A percentile compares a stretch with the other conserved stretches of the same genome.
Evolutionary conservation across 2,797 vertebrate genomes (phyloP).

Genomic region (Tapera naevia): DNA sequence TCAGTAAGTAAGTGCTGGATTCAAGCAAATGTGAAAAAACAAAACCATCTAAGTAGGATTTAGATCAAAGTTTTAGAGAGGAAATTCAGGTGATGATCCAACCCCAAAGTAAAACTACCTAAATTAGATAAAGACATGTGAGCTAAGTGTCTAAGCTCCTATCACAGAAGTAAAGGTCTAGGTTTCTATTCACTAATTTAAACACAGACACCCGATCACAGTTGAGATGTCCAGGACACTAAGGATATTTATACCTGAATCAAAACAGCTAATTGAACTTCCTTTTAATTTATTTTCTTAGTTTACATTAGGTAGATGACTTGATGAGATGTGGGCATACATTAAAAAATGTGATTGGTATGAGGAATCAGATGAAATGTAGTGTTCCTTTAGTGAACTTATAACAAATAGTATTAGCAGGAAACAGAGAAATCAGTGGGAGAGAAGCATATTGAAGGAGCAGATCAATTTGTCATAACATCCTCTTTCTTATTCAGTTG

Average conservation of each 20-base stretch:
- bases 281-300: neutral
- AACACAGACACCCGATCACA: neutral
- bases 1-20: neutral
- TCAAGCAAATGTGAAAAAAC: neutral
- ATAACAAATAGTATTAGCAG: neutral
- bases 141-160: neutral
- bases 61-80: neutral
- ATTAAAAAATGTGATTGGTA: neutral
- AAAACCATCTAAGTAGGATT: neutral
- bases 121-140: neutral
- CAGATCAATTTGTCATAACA: neutral
- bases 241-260: neutral
- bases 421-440: neutral
- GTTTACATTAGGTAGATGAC: neutral
- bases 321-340: neutral
- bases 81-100: neutral
- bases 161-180: neutral
- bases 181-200: neutral
- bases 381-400: neutral
- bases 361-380: neutral
- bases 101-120: neutral
- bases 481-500: neutral
- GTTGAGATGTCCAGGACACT: neutral
- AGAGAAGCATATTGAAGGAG: neutral
- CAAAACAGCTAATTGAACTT: neutral